Percentiles rank a stretch among this genome's conserved stretches.
phyloP scores from a whole-genome alignment of 2,888 invertebrate genomes.

The Parnassius apollo region DNA sequence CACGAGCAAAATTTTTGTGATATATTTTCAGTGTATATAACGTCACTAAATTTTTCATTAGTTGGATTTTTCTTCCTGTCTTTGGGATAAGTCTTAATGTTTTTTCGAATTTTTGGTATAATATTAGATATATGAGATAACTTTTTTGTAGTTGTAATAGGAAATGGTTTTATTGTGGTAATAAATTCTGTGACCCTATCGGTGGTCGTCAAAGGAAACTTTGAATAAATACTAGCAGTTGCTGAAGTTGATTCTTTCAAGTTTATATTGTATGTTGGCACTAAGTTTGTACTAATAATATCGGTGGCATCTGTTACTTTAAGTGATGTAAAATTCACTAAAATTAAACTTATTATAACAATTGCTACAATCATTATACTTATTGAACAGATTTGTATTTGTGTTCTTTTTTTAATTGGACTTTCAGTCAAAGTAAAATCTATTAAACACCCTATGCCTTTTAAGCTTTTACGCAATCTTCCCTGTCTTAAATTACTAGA shows the following conservation, averaged over 20 bases:
- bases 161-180: constrained; percentile 42
- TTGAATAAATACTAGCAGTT: constrained; percentile 49
- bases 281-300: constrained; percentile 66
- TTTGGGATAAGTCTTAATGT: constrained; percentile 70
- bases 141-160: constrained; percentile 44
- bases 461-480: constrained; percentile 71
- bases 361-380: constrained; percentile 78
- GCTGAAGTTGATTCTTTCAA: constrained; percentile 57
- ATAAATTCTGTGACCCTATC: constrained; percentile 39
- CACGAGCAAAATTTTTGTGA: constrained; percentile 75
- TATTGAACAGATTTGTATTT: constrained; percentile 78
- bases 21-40: constrained; percentile 58
- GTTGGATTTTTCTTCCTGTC: constrained; percentile 45
- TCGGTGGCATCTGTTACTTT: constrained; percentile 59
- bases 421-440: constrained; percentile 70
- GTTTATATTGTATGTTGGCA: constrained; percentile 65
- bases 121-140: constrained; percentile 49
- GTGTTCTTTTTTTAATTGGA: constrained; percentile 70
- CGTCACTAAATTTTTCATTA: constrained; percentile 54
- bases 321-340: constrained; percentile 74
- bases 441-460: constrained; percentile 72
- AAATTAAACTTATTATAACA: constrained; percentile 73
- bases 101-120: constrained; percentile 67
- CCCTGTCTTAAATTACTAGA: constrained; percentile 49
- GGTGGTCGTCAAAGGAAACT: constrained; percentile 39